Conservation (phyloP, 1,140 invertebrate species). For the Hycleus cichorii region DNA sequence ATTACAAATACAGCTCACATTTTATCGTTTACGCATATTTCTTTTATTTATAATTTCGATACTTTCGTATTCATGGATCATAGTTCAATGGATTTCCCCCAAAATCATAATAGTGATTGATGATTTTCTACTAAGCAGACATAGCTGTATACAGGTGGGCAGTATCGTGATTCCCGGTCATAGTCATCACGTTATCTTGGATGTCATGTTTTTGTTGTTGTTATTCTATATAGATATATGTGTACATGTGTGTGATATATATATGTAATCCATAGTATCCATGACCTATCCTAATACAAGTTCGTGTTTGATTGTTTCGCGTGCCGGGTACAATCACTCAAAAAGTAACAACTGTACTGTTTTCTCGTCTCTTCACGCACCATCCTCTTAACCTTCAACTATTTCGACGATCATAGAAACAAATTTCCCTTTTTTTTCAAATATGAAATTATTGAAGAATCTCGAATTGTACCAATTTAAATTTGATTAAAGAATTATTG, state of each 20-base stretch:
- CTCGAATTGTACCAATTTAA: no score
- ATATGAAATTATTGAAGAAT: no score
- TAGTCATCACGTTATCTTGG: slow-evolving; percentile 12
- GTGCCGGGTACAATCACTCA: slow-evolving; percentile 23
- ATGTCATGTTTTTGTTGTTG: background rate
- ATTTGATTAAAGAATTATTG: no score
- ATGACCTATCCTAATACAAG: slow-evolving; percentile 21
- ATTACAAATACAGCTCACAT: no score
- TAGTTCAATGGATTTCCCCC: no score
- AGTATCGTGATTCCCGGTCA: slow-evolving; percentile 7
- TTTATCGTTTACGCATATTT: no score
- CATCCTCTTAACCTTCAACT: slow-evolving; percentile 8
- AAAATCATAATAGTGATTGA: no score
- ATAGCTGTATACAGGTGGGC: background rate
- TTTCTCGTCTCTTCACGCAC: slow-evolving; percentile 13
- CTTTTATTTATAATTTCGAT: no score
- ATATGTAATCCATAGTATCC: slow-evolving; percentile 24
- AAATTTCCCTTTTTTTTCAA: slow-evolving; percentile 3
- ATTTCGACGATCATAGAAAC: no score
- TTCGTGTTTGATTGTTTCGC: slow-evolving; percentile 29
- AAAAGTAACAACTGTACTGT: background rate
- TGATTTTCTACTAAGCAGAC: background rate
- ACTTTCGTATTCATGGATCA: no score
- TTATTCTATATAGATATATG: background rate
- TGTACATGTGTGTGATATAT: slow-evolving; percentile 8